A percentile compares a stretch with the other conserved stretches of the same genome.
These are phyloP conservation scores for Thaumatotibia leucotreta DNA, from an alignment of 1,140 invertebrate species.

Conservation along the genomic window DNA sequence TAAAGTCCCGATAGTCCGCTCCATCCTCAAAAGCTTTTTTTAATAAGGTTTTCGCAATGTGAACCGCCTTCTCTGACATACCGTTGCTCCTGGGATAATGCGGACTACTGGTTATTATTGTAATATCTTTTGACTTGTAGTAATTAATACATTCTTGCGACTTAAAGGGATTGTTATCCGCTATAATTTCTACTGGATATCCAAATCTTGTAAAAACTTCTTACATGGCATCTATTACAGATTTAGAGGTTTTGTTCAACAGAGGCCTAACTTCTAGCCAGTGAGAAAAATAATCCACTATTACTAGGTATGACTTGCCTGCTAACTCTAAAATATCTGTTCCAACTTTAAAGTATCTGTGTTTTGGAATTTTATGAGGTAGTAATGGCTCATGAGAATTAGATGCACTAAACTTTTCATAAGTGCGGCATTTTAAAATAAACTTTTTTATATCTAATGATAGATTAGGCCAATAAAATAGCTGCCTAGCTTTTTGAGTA, in stretches of 20 bases:
- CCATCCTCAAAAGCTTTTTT: not conserved
- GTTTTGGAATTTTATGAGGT: constrained; percentile 28
- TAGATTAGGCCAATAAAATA: constrained; percentile 46
- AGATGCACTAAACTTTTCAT: constrained; percentile 29
- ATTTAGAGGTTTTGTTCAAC: not conserved
- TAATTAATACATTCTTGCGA: not conserved
- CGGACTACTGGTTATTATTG: not conserved
- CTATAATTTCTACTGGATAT: not conserved
- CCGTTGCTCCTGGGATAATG: not conserved
- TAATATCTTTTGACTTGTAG: not conserved
- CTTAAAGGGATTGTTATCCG: not conserved
- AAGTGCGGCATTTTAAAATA: constrained; percentile 30
- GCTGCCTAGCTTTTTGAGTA: constrained; percentile 29
- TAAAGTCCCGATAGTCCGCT: not conserved
- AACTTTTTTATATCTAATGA: constrained; percentile 32
- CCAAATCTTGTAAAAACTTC: not conserved
- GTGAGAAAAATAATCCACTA: constrained; percentile 11
- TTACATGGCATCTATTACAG: not conserved
- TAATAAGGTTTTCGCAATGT: not conserved
- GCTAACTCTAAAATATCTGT: constrained; percentile 33
- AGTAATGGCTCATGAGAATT: constrained; percentile 39
- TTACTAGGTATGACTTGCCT: constrained; percentile 13
- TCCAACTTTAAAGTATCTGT: constrained; percentile 33
- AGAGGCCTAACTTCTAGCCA: not conserved
- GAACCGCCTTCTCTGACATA: not conserved